Base-by-base conservation (phyloP, 92 coral and sea anemone genomes). In the Parazoanthus atlanticus region DNA sequence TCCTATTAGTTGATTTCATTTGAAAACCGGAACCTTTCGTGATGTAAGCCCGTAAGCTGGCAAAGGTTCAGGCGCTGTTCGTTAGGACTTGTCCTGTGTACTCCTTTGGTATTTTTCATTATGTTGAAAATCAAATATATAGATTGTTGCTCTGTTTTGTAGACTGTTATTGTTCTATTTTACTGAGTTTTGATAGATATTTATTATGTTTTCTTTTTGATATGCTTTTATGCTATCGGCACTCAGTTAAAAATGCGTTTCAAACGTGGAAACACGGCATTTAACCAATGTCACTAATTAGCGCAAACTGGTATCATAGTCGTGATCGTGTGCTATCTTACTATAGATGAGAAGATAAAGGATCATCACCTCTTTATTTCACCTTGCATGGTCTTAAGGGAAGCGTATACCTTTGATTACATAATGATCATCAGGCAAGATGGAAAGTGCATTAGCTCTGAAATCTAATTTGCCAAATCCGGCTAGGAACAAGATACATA, bases 401-500 rank as follows among this genome's bases (percentile, higher is more conserved):
- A 23, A 25, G 28, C 17, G 17, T 61, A 19, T 61, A 61, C 28
- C 26, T 61, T 61, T 19, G 69, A 61, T 19, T 23, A 61, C 69
- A 61, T 25, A 12, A 13, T 52, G 10, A 52, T 61, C 28, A 52
- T 61, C 69, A 23, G 29, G 19, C 36, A 34, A 75, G 49, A 75
- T 34, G 79, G 79, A 75, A 75, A 36, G n/a, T 4, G 17, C 79
- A 34, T 75, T 32, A 75, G 49, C 28, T 75, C 43, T 75, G 41
- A 29, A 75, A 38, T 33, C 79, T 75, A 75, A 75, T 75, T 75
- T 75, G 79, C 79, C 33, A 65, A 40, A 65, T 65, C 33, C 33
- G 71, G 74, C 64, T 33, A 30, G 67, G 67, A 80, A 13, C 17
- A 26, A 46, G 64, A 71, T 58, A 86, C 91, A 46, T 70, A 91